phyloP scores from a whole-genome alignment of 1,140 invertebrate genomes.

The Frieseomelitta varia region DNA sequence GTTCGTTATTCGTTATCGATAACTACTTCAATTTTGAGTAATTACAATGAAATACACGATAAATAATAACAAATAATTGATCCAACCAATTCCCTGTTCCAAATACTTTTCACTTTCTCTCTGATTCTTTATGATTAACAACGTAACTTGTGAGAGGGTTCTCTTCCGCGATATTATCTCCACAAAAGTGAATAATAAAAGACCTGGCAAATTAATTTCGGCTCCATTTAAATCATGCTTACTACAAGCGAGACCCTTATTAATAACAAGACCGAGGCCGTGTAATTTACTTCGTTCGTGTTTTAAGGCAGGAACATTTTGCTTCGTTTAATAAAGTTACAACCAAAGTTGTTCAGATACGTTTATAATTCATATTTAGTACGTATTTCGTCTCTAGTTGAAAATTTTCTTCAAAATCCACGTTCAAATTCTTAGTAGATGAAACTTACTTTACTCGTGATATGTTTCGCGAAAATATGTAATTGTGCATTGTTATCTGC shows the following conservation, averaged over 20 bases:
- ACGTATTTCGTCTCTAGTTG: not conserved
- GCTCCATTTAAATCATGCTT: not conserved
- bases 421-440: not conserved
- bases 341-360: not conserved
- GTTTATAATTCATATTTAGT: conserved; percentile 12
- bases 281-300: conserved; percentile 9
- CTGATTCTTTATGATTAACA: not conserved
- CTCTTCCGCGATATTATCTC: not conserved
- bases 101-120: not conserved
- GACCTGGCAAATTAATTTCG: not conserved
- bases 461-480: too few relatives aligned
- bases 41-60: not conserved
- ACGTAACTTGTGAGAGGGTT: not conserved
- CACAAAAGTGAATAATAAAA: conserved; percentile 5
- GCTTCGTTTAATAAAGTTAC: conserved; percentile 8
- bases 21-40: too few relatives aligned
- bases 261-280: conserved; percentile 4
- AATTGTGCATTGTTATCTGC: too few relatives aligned
- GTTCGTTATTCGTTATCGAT: too few relatives aligned
- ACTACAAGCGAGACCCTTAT: not conserved
- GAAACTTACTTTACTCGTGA: not conserved
- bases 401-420: not conserved
- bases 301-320: not conserved
- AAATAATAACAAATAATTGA: not conserved
- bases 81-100: too few relatives aligned